These are phyloP conservation scores for Nephrocerus scutellatus DNA, from an alignment of 2,888 invertebrate species.

Conservation along the genomic window DNA sequence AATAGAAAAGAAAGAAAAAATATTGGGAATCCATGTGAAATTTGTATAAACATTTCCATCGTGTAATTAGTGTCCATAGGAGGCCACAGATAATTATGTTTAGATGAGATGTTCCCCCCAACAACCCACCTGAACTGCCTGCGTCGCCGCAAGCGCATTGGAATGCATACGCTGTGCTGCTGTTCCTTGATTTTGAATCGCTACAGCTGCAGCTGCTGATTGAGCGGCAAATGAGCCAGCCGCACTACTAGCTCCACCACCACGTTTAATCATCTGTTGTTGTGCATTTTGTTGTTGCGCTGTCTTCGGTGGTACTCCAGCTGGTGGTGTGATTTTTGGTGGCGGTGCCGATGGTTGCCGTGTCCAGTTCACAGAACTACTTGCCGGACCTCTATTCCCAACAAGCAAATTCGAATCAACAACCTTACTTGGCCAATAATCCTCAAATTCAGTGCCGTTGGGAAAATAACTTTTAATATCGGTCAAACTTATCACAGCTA, in stretches of 20 bases:
- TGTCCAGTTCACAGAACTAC: slow-evolving; percentile 67
- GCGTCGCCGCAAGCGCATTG: slow-evolving; percentile 23
- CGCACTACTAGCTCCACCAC: slow-evolving; percentile 26
- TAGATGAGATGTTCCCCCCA: slow-evolving; percentile 23
- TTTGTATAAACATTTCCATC: slow-evolving; percentile 26
- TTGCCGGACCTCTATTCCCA: slow-evolving; percentile 55
- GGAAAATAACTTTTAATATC: slow-evolving; percentile 89
- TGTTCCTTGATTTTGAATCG: slow-evolving; percentile 45
- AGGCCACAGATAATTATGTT: too few species aligned
- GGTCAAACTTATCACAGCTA: slow-evolving; percentile 81
- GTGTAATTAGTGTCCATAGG: slow-evolving; percentile 31
- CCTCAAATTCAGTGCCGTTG: slow-evolving; percentile 81
- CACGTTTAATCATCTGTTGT: slow-evolving; percentile 34
- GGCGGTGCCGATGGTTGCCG: slow-evolving; percentile 70
- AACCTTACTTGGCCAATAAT: slow-evolving; percentile 88
- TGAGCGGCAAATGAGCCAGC: slow-evolving; percentile 20
- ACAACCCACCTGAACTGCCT: slow-evolving; percentile 34
- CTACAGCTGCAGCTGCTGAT: slow-evolving; percentile 36
- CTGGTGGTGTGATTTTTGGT: slow-evolving; percentile 40
- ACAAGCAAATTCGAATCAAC: slow-evolving; percentile 74
- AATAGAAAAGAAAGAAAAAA: slow-evolving; percentile 11
- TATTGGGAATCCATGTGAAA: neutral
- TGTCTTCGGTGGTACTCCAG: slow-evolving; percentile 37
- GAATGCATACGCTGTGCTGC: slow-evolving; percentile 35
- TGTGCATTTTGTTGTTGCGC: slow-evolving; percentile 27